These are phyloP conservation scores for Phasianus colchicus DNA, from an alignment of 2,113 vertebrate species.

Conservation along the genomic window DNA sequence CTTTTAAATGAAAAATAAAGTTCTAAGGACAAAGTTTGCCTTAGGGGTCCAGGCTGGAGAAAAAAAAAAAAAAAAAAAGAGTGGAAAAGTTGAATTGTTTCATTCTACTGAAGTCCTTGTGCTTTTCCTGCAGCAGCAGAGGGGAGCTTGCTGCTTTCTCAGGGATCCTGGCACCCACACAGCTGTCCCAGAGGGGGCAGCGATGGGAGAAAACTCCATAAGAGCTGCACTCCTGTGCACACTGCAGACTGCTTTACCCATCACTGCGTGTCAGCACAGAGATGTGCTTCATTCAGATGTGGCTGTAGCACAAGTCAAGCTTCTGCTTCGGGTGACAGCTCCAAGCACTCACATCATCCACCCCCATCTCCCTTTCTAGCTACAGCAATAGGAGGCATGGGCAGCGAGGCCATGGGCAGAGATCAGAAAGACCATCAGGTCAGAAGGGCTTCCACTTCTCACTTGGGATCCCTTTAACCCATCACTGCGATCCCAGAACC, in stretches of 20 bases:
- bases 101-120: background rate
- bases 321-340: background rate
- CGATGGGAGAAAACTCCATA: background rate
- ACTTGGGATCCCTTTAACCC: background rate
- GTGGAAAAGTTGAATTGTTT: background rate
- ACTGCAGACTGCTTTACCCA: background rate
- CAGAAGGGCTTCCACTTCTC: background rate
- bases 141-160: background rate
- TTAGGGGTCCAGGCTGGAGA: background rate
- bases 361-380: background rate
- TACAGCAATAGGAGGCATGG: background rate
- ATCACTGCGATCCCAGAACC: background rate
- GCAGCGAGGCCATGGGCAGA: accelerated
- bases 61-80: background rate
- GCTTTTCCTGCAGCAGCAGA: background rate
- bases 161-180: background rate
- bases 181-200: background rate
- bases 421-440: background rate
- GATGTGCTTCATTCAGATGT: background rate
- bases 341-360: background rate
- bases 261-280: accelerated
- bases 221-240: background rate
- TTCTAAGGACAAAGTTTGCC: background rate
- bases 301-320: background rate
- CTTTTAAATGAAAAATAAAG: background rate